Base-by-base conservation (phyloP, 1,140 invertebrate species). In the Homalodisca vitripennis region DNA sequence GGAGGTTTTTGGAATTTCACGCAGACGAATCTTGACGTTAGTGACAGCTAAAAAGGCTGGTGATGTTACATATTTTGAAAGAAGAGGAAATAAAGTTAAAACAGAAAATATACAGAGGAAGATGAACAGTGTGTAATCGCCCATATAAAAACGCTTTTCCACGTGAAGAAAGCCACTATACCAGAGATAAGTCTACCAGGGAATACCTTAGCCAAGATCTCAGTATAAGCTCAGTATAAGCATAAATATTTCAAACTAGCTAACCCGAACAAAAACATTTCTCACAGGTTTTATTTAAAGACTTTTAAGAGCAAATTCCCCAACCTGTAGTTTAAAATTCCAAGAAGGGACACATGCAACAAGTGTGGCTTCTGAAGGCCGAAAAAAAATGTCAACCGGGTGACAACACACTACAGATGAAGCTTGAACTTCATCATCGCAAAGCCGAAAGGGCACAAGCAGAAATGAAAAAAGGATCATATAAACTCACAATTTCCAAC, bases 401-500 rank as follows among this genome's bases (percentile, higher is more conserved):
- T n/a, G n/a, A n/a, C n/a, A n/a, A n/a, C n/a, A n/a, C n/a, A n/a
- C n/a, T n/a, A n/a, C n/a, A n/a, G n/a, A n/a, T n/a, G n/a, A n/a
- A n/a, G n/a, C n/a, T n/a, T n/a, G 27, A 62, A 17, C 26, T 17
- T 26, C 17, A 22, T 29, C 26, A 29, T 26, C 57, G 27, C 20
- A 20, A 22, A 22, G n/a, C 17, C n/a, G 31, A 65, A 34, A 65
- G 17, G 14, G 63, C 63, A n/a, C 26, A 31, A 34, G 63, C 30
- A 30, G n/a, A 65, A 34, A 65, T 65, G 63, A 65, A 65, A 67
- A 34, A 24, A n/a, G n/a, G n/a, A n/a, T n/a, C n/a, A n/a, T n/a
- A n/a, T n/a, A n/a, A n/a, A n/a, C n/a, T n/a, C n/a, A n/a, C n/a
- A n/a, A n/a, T n/a, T n/a, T n/a, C n/a, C n/a, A n/a, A n/a, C n/a